These are phyloP conservation scores for Drepana falcataria DNA, from an alignment of 2,888 invertebrate species.

Conservation along the genomic window DNA sequence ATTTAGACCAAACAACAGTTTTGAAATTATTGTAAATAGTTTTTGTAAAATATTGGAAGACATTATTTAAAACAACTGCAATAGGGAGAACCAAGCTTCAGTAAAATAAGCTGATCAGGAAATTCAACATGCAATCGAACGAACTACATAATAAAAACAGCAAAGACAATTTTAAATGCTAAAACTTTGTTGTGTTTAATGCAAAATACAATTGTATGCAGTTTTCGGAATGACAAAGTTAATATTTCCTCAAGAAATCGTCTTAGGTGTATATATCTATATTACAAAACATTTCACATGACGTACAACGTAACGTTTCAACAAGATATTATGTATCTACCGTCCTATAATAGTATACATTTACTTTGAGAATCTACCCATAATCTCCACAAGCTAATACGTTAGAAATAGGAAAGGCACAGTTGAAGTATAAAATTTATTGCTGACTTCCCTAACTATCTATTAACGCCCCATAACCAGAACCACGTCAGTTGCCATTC, in stretches of 20 bases:
- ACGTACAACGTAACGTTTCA: slow-evolving; percentile 42
- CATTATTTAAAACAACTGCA: slow-evolving; percentile 37
- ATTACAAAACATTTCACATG: slow-evolving; percentile 38
- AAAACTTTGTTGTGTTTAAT: slow-evolving; percentile 26
- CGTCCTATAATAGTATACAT: slow-evolving; percentile 65
- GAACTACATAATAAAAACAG: slow-evolving; percentile 27
- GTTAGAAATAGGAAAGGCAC: slow-evolving; percentile 79
- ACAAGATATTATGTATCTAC: slow-evolving; percentile 50
- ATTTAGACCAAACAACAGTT: slow-evolving; percentile 30
- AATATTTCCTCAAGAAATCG: slow-evolving; percentile 33
- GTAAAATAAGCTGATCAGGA: slow-evolving; percentile 15
- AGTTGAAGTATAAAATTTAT: slow-evolving; percentile 79
- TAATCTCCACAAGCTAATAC: slow-evolving; percentile 70
- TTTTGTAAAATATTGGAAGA: slow-evolving; percentile 53
- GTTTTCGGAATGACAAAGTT: slow-evolving; percentile 48
- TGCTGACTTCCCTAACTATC: slow-evolving; percentile 75
- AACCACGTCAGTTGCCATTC: slow-evolving; percentile 35
- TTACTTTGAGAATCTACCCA: slow-evolving; percentile 60
- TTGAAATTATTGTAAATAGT: slow-evolving; percentile 28
- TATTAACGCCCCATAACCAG: slow-evolving; percentile 42
- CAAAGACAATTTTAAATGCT: slow-evolving; percentile 33
- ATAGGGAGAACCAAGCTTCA: slow-evolving; percentile 9
- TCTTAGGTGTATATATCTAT: slow-evolving; percentile 20
- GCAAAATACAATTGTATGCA: slow-evolving; percentile 33
- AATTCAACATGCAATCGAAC: slow-evolving; percentile 24